Percentiles rank a stretch among this genome's conserved stretches.
Evolutionary conservation across 2,113 vertebrate species (phyloP).

Genomic region (Macquaria ambigua): DNA sequence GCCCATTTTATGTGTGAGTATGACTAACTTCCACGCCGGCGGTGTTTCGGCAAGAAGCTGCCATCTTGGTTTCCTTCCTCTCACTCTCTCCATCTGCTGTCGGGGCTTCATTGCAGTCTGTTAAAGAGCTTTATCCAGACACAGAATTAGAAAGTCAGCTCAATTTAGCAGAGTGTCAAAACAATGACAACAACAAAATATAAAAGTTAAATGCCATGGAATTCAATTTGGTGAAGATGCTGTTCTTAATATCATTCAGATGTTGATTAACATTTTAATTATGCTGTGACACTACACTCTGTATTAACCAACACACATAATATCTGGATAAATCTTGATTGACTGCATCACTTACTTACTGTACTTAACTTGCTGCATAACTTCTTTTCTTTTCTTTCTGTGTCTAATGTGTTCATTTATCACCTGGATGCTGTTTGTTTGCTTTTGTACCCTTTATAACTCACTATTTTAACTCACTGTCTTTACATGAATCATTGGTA

Average conservation of each 20-base stretch:
- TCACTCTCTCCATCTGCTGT: slow-evolving; percentile 70
- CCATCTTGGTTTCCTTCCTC: slow-evolving; percentile 69
- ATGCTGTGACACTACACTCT: background rate
- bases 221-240: slow-evolving; percentile 1
- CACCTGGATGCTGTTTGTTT: background rate
- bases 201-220: background rate
- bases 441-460: background rate
- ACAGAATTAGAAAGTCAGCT: background rate
- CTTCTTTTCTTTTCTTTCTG: slow-evolving; percentile 6
- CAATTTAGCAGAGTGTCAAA: background rate
- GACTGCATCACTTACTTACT: slow-evolving; percentile 51
- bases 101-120: slow-evolving; percentile 59
- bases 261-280: background rate
- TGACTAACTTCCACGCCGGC: slow-evolving; percentile 86
- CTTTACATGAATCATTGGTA: slow-evolving; percentile 2
- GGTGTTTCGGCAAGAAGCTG: slow-evolving; percentile 53
- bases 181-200: background rate
- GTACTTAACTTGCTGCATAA: slow-evolving; percentile 10
- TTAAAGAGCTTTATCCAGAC: slow-evolving; percentile 86
- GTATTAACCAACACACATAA: slow-evolving; percentile 17
- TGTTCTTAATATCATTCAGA: slow-evolving; percentile 9
- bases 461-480: slow-evolving; percentile 1
- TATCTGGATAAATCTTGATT: slow-evolving; percentile 79
- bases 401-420: slow-evolving; percentile 37
- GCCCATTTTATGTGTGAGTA: slow-evolving; percentile 99